phyloP scores from a whole-genome alignment of 37 sponge, comb jelly and placozoan species.

The Dysidea cf. avara region DNA sequence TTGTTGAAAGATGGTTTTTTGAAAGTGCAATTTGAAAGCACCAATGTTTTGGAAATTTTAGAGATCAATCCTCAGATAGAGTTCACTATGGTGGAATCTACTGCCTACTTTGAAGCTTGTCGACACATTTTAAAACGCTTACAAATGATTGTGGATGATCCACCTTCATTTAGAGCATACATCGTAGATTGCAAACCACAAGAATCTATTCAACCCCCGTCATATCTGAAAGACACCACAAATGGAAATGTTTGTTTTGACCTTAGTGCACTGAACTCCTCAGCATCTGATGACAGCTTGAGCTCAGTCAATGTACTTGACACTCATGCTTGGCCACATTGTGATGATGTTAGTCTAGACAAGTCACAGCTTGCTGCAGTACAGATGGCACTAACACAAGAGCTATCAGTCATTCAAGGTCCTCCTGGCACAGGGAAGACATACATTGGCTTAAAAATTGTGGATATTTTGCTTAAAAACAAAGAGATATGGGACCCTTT shows the following conservation, averaged over 20 bases:
- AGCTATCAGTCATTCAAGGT: conserved; percentile 80
- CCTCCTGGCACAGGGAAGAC: too few species aligned
- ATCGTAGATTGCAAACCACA: conserved; percentile 42
- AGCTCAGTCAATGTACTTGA: conserved; percentile 11
- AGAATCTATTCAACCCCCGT: conserved; percentile 26
- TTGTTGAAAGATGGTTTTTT: conserved; percentile 48
- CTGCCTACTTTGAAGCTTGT: conserved; percentile 91
- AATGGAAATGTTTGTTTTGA: background rate
- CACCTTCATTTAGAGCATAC: conserved; percentile 62
- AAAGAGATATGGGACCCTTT: conserved; percentile 48
- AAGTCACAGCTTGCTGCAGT: conserved; percentile 70
- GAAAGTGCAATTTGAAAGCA: conserved; percentile 67
- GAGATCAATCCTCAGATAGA: conserved; percentile 51
- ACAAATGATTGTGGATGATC: conserved; percentile 37
- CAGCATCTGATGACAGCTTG: background rate
- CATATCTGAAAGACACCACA: conserved; percentile 16
- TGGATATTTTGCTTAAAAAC: conserved; percentile 60
- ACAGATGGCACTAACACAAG: conserved; percentile 65
- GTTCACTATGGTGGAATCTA: too few species aligned
- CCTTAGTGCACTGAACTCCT: background rate
- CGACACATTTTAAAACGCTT: conserved; percentile 67
- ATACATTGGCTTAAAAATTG: conserved; percentile 80
- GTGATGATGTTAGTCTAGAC: conserved; percentile 66
- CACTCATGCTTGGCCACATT: conserved; percentile 45
- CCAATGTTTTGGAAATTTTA: conserved; percentile 32